These are phyloP conservation scores for Phasianus colchicus DNA, from an alignment of 2,113 vertebrate species.

Conservation along the genomic window DNA sequence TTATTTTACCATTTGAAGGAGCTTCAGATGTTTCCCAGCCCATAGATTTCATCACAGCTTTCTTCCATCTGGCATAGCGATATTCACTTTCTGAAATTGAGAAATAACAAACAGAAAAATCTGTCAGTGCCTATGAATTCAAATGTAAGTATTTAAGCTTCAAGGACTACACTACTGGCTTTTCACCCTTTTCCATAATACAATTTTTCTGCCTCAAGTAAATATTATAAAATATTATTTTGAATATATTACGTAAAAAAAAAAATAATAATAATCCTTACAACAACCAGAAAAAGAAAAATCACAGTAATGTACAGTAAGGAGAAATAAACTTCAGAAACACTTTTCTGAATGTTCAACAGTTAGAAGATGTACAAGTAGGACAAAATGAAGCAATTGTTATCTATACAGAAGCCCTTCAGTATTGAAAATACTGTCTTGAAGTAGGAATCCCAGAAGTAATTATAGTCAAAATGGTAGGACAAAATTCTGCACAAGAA, in stretches of 20 bases:
- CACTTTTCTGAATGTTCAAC: not conserved
- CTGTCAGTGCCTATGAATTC: not conserved
- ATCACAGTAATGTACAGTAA: not conserved
- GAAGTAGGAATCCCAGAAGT: not conserved
- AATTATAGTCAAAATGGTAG: not conserved
- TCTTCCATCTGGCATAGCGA: conserved; percentile 95
- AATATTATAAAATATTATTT: not conserved
- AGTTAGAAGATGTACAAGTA: not conserved
- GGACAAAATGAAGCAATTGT: not conserved
- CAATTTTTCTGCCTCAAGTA: not conserved
- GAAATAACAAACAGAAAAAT: conserved; percentile 1
- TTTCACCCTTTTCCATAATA: not conserved
- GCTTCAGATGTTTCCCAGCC: conserved; percentile 90
- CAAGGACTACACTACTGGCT: not conserved
- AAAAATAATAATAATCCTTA: not conserved
- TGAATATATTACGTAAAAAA: not conserved
- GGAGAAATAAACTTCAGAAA: not conserved
- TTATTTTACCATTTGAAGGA: conserved; percentile 73
- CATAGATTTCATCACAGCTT: conserved; percentile 94
- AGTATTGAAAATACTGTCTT: not conserved
- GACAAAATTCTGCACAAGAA: not conserved
- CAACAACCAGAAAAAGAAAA: not conserved
- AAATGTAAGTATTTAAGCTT: not conserved
- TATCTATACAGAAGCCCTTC: not conserved
- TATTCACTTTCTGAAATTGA: conserved; percentile 89